Evolutionary conservation across 2,888 invertebrate genomes (phyloP), one percentile per base, ranked within the genome.

Genomic region (Philaethria dido): DNA sequence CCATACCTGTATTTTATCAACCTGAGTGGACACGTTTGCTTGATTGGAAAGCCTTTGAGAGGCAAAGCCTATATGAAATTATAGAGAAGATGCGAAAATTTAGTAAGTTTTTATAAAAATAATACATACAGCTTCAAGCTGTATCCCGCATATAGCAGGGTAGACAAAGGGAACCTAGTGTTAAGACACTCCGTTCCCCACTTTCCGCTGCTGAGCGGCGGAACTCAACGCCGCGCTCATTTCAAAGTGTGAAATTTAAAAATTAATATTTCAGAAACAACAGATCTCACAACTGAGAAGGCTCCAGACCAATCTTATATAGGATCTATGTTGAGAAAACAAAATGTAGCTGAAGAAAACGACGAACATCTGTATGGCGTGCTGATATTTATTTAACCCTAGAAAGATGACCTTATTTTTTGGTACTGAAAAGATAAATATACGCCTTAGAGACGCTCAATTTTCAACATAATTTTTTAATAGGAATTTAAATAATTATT

Each of bases 21-120:
- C 73, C 73, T 3, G 11, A 67, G 1, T 74, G 68, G 73, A 69
- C 57, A 18, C 63, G 68, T 14, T n/a, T 65, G 47, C 25, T 66
- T 0, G 69, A 73, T 45, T 72, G 69, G 71, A 61, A 57, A 39
- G 65, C 52, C 39, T 63, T 66, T 18, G 71, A 68, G 45, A 61
- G 63, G 22, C 71, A 66, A 2, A 65, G 52, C 14, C 33, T 70
- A 14, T 47, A 65, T 18, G 62, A 68, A 47, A 29, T 68, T n/a
- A 65, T 54, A 60, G 36, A 65, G 25, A 39, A 54, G 1, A 57
- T 63, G 33, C 48, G 44, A 8, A 9, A 39, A 2, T 16, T 22
- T 3, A 63, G 63, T 63, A 44, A 62, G 47, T n/a, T 42, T 3
- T 2, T 39, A 33, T 33, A 5, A 8, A 8, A 33, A 9, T 33